These are phyloP conservation scores for Drosophila atripex DNA, from an alignment of 2,888 invertebrate species.

Conservation along the genomic window DNA sequence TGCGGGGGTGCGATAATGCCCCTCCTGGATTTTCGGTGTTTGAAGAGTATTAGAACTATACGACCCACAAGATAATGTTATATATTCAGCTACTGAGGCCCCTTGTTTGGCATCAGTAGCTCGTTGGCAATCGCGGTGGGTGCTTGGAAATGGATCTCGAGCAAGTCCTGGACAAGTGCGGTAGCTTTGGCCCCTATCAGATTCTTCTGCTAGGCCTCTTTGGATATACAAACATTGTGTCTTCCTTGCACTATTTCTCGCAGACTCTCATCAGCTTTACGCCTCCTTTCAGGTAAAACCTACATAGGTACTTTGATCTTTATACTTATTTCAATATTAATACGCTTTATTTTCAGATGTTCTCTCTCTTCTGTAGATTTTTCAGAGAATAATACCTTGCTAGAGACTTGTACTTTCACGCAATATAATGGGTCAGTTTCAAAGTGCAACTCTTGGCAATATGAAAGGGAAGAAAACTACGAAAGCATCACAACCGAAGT, in stretches of 20 bases:
- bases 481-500: constrained; percentile 87
- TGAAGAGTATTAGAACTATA: constrained; percentile 14
- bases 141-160: constrained; percentile 83
- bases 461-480: constrained; percentile 85
- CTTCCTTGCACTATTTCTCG: constrained; percentile 86
- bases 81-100: constrained; percentile 1
- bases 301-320: background rate
- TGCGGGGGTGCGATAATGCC: constrained; percentile 14
- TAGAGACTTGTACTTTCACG: constrained; percentile 33
- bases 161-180: constrained; percentile 85
- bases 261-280: constrained; percentile 86
- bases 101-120: constrained; percentile 30
- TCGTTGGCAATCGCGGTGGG: constrained; percentile 25
- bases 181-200: constrained; percentile 85
- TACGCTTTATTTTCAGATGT: background rate
- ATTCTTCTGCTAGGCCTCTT: constrained; percentile 84
- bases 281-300: constrained; percentile 84
- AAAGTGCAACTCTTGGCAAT: constrained; percentile 85
- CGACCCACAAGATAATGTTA: constrained; percentile 7
- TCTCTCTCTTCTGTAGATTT: background rate
- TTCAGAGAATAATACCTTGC: background rate
- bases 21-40: constrained; percentile 3
- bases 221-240: constrained; percentile 85
- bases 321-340: background rate
- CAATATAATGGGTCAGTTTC: constrained; percentile 32